Base-by-base conservation (phyloP, 2,797 vertebrate genomes). In the Clarias pachynema region DNA sequence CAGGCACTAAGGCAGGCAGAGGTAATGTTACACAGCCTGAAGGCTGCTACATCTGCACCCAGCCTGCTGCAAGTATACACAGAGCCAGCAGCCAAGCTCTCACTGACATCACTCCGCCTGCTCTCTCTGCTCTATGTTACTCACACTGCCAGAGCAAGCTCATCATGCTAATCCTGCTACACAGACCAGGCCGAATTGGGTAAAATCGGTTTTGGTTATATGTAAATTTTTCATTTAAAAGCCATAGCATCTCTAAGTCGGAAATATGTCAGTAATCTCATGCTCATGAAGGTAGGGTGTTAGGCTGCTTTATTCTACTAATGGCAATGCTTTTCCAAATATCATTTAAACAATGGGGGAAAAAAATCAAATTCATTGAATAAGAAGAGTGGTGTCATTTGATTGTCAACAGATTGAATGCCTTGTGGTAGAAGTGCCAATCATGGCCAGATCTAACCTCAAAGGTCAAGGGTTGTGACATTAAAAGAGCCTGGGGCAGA, bases 11-110 rank as follows among this genome's bases (percentile, higher is more conserved):
- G 63, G 68, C 79, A 84, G 81, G 49, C 86, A 87, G 63, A 77
- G 87, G 73, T 89, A 87, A 86, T 79, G 57, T 89, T 89, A 87
- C 88, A 87, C 87, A 79, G 87, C 89, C 86, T 87, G 18, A 79
- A 87, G 87, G 83, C 87, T 82, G 82, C 84, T 86, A 86, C 84
- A 88, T 87, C 85, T 88, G 81, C 86, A 87, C 49, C 59, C 79
- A 85, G 85, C 75, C 80, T 60, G 53, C 80, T 75, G 56, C 77
- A 68, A 89, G 86, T 87, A 86, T 86, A 90, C 78, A 86, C 86
- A 89, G 83, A 87, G 80, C 79, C 84, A 75, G 69, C 82, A 86
- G 86, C 82, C 85, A 82, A 82, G 66, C 80, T 86, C 81, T 78
- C 82, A 85, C 70, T 88, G 81, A 86, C 84, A 88, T 84, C 84